phyloP scores from a whole-genome alignment of 1,140 invertebrate species.

The Penaeus vannamei region DNA sequence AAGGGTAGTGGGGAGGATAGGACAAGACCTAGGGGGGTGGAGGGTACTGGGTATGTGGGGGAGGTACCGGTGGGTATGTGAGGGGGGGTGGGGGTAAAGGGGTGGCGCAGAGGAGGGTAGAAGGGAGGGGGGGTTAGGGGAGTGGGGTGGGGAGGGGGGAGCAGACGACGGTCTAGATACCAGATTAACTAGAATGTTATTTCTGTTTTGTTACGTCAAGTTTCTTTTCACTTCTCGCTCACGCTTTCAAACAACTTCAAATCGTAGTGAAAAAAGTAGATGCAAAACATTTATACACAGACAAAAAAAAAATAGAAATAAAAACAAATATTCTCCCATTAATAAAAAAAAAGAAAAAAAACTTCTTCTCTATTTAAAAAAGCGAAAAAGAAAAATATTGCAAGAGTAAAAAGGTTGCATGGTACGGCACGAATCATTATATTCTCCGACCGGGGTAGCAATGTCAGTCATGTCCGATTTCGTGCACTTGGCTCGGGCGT shows the following conservation, averaged over 20 bases:
- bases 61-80: neutral
- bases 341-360: too few relatives aligned
- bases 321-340: too few relatives aligned
- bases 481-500: slow-evolving; percentile 38
- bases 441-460: slow-evolving; percentile 39
- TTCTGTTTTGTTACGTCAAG: neutral
- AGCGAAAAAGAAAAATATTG: too few relatives aligned
- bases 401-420: too few relatives aligned
- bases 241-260: too few relatives aligned
- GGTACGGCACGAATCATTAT: slow-evolving; percentile 50
- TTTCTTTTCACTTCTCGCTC: too few relatives aligned
- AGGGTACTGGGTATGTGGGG: too few relatives aligned
- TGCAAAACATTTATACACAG: too few relatives aligned
- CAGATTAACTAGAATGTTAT: slow-evolving; percentile 35
- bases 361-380: too few relatives aligned
- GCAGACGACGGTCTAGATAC: slow-evolving; percentile 3
- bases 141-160: neutral
- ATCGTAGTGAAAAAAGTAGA: too few relatives aligned
- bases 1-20: neutral
- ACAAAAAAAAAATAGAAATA: too few relatives aligned
- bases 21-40: slow-evolving; percentile 48
- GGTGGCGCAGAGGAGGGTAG: neutral
- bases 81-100: neutral
- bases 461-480: slow-evolving; percentile 41
- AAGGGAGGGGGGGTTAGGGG: neutral